Percentiles rank a stretch among this genome's conserved stretches.
Conservation (phyloP, 2,113 vertebrate genomes). For the Conger conger region DNA sequence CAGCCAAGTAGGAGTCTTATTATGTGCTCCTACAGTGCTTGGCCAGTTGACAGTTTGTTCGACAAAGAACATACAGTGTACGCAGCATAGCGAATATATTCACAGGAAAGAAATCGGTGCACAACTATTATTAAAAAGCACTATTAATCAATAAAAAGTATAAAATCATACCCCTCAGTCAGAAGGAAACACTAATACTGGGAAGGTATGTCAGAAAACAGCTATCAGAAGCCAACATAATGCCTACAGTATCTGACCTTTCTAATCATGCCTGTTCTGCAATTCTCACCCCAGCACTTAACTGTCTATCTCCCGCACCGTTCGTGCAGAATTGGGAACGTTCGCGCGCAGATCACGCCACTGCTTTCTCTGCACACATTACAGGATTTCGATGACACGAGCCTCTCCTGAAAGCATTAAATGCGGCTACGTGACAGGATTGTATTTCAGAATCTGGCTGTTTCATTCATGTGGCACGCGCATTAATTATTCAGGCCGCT, state of each 20-base stretch:
- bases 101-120: background rate
- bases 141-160: background rate
- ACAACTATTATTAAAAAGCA: background rate
- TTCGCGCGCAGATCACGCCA: background rate
- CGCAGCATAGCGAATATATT: background rate
- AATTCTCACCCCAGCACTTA: background rate
- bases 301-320: no score
- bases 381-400: background rate
- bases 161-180: background rate
- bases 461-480: background rate
- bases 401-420: background rate
- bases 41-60: no score
- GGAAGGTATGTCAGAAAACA: background rate
- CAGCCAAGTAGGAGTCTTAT: no score
- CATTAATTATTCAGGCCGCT: background rate
- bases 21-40: background rate
- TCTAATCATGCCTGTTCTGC: background rate
- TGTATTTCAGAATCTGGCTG: background rate
- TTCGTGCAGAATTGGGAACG: background rate
- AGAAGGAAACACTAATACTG: background rate
- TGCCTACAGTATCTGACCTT: background rate
- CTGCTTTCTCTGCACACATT: background rate
- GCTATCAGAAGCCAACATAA: background rate
- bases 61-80: no score
- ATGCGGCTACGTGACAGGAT: background rate